These are phyloP conservation scores for Turritopsis dohrnii DNA, from an alignment of 30 jellyfish, hydroid and myxozoan genomes.

Conservation along the genomic window DNA sequence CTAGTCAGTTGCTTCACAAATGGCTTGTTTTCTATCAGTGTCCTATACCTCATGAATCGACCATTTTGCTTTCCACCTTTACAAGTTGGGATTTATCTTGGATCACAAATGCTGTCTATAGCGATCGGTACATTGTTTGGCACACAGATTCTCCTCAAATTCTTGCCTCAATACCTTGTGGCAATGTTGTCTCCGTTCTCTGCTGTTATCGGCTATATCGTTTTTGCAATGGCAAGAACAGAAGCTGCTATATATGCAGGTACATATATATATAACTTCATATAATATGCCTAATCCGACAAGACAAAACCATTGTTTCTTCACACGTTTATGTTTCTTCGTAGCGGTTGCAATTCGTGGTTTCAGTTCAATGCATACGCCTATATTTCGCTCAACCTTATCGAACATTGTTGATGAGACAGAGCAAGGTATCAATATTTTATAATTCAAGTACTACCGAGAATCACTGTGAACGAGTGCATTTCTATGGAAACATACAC, in stretches of 20 bases:
- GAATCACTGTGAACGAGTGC: too few species aligned
- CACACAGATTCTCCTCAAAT: slow-evolving; percentile 25
- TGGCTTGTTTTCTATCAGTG: slow-evolving; percentile 22
- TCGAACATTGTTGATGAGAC: slow-evolving; percentile 63
- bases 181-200: slow-evolving; percentile 58
- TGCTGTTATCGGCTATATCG: slow-evolving; percentile 27
- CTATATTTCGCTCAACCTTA: slow-evolving; percentile 52
- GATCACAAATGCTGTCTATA: slow-evolving; percentile 42
- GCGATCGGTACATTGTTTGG: slow-evolving; percentile 66
- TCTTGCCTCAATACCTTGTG: slow-evolving; percentile 40
- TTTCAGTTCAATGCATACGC: slow-evolving; percentile 23
- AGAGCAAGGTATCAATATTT: slow-evolving; percentile 60
- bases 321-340: neutral
- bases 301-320: too few species aligned
- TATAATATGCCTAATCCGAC: too few species aligned
- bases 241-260: neutral
- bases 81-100: slow-evolving; percentile 54
- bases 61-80: slow-evolving; percentile 66
- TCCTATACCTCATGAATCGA: slow-evolving; percentile 47
- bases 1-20: neutral
- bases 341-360: slow-evolving; percentile 11
- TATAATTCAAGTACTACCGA: neutral
- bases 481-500: too few species aligned
- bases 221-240: neutral
- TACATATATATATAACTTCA: neutral